Percentiles rank a stretch among this genome's conserved stretches.
These are phyloP conservation scores for Ophion costatus DNA, from an alignment of 2,888 invertebrate genomes.

Conservation along the genomic window DNA sequence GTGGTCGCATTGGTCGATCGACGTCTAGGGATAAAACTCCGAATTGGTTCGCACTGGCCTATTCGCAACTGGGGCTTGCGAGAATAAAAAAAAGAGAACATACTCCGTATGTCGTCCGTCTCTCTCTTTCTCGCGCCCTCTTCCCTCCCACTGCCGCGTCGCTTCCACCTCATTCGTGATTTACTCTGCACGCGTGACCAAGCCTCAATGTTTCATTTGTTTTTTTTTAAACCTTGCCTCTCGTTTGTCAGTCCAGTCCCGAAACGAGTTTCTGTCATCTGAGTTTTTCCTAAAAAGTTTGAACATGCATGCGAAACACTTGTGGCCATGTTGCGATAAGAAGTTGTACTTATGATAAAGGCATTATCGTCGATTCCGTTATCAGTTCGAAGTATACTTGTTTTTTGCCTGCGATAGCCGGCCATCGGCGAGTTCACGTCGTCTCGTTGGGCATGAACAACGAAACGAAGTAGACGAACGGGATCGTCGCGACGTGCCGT, in stretches of 20 bases:
- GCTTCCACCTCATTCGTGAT: neutral
- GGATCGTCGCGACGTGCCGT: neutral
- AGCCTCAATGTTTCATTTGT: neutral
- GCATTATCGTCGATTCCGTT: conserved; percentile 22
- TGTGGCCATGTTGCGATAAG: conserved; percentile 2
- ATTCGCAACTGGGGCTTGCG: conserved; percentile 50
- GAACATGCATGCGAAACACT: neutral
- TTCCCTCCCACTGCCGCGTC: conserved; percentile 1
- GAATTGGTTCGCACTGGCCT: conserved; percentile 49
- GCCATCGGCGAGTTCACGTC: conserved; percentile 9
- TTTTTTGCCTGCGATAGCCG: neutral
- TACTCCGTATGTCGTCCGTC: conserved; percentile 10
- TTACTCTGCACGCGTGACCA: conserved; percentile 17
- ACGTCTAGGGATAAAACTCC: conserved; percentile 57
- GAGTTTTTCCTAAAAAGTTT: neutral
- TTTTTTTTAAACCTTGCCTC: neutral
- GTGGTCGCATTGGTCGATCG: conserved; percentile 54
- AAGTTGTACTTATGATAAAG: conserved; percentile 8
- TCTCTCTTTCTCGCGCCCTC: conserved; percentile 6
- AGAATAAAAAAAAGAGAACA: conserved; percentile 37
- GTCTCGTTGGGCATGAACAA: conserved; percentile 7
- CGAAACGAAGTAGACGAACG: neutral
- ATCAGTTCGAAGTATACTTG: neutral
- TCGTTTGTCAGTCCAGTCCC: neutral
- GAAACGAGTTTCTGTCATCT: neutral